Base-by-base conservation (phyloP, 1,140 invertebrate species). In the Zaprionus ornatus region DNA sequence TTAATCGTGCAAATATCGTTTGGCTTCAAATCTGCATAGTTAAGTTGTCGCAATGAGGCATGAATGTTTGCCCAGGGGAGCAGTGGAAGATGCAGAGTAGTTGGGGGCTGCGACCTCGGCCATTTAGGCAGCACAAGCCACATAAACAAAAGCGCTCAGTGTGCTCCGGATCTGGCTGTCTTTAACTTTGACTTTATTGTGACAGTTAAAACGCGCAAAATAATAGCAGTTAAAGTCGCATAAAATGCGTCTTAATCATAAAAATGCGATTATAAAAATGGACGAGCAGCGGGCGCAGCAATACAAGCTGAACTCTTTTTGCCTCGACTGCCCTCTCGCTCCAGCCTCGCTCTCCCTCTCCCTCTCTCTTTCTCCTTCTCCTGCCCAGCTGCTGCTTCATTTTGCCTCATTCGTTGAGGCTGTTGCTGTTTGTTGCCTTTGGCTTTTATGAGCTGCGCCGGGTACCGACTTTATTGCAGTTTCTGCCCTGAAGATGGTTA, bases 261-360 rank as follows among this genome's bases (percentile, higher is more conserved):
- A 90, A 90, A 90, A 90, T 90, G 87, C 82, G 86, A 91, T 90
- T 90, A 90, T 90, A 90, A 90, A 90, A 90, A 90, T 90, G 86
- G 73, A 90, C 78, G 81, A 90, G 61, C 17, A 35, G 40, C 40
- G 40, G 15, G 15, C 40, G 40, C 2, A 27, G 59, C 12, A 13
- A 37, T 37, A 48, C 50, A 62, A 23, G 67, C 54, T 65, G 64
- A 74, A 77, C 84, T 87, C 77, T 86, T 86, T 86, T 78, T 32
- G 29, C 29, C 29, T 3, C 9, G 10, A 9, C 29, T 32, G 3
- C 1, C 29, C 29, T 10, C 29, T 32, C 9, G 3, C 29, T 32
- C 29, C 10, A 32, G 2, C 40, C n/a, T 45, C 0, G 13, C 12
- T 7, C n/a, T 45, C 40, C 2, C 40, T 13, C 4, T 17, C n/a